Evolutionary conservation across 2,797 vertebrate genomes (phyloP).

Genomic region (Potorous gilbertii): DNA sequence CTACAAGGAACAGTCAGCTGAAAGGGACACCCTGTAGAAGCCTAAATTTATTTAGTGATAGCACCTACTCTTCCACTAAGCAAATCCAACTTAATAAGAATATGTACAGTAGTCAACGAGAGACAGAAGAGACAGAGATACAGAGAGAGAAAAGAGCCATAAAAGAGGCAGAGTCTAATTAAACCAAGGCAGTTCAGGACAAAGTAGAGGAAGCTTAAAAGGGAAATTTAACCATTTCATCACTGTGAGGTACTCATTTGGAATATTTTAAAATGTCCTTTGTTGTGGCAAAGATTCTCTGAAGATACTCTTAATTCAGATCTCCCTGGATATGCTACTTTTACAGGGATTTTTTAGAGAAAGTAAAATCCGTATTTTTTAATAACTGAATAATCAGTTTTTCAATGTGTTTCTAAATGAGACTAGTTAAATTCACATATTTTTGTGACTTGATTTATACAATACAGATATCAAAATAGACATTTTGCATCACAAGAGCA

Average conservation of each 20-base stretch:
- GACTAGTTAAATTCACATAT: no score
- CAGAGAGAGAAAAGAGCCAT: no score
- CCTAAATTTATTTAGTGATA: not conserved
- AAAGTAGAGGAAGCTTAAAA: no score
- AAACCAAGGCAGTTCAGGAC: not conserved
- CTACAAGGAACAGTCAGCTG: not conserved
- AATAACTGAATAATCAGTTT: no score
- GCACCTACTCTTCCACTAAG: not conserved
- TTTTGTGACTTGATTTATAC: no score
- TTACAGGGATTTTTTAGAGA: not conserved
- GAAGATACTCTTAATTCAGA: not conserved
- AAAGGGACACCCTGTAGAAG: not conserved
- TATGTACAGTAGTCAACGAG: not conserved
- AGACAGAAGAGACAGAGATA: no score
- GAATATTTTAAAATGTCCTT: not conserved
- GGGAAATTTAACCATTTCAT: not conserved
- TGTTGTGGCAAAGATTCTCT: not conserved
- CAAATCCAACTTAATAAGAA: not conserved
- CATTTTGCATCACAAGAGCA: no score
- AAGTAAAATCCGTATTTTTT: not conserved
- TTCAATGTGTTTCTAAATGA: no score
- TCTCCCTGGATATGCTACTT: not conserved
- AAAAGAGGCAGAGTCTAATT: not conserved
- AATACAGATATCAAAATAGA: no score
- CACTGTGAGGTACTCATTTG: not conserved